A percentile compares a stretch with the other conserved stretches of the same genome.
Conservation (phyloP, 2,888 invertebrate genomes). For the Tetragonula carbonaria region DNA sequence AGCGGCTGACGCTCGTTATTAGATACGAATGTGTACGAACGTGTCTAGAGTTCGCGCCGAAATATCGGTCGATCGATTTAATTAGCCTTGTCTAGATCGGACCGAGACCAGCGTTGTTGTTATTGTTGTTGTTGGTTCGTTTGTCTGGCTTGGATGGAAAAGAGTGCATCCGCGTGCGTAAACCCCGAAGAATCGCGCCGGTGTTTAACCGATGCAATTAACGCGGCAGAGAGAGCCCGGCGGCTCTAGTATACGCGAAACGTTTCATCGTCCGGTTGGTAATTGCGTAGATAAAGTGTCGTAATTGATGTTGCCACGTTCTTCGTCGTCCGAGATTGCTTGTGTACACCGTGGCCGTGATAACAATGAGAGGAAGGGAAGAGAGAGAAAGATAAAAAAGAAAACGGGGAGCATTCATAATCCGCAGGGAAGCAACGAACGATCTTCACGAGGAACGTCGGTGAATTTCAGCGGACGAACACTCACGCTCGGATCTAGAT, state of each 20-base stretch:
- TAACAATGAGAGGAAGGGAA: slow-evolving; percentile 39
- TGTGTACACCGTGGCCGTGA: slow-evolving; percentile 41
- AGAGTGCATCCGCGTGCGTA: neutral
- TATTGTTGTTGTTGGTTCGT: neutral
- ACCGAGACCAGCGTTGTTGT: slow-evolving; percentile 32
- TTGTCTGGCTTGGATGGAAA: neutral
- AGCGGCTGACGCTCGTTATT: slow-evolving; percentile 53
- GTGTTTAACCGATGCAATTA: slow-evolving; percentile 46
- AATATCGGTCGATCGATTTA: slow-evolving; percentile 69
- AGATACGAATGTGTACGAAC: slow-evolving; percentile 61
- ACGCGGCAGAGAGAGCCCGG: slow-evolving; percentile 6
- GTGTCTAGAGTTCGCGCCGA: slow-evolving; percentile 61
- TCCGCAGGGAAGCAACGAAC: slow-evolving; percentile 17
- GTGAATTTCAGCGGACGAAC: slow-evolving; percentile 18
- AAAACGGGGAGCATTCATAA: slow-evolving; percentile 34
- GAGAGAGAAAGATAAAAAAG: neutral
- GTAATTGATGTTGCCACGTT: slow-evolving; percentile 55
- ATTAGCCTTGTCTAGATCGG: slow-evolving; percentile 58
- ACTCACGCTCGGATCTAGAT: slow-evolving; percentile 1
- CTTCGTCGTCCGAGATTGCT: slow-evolving; percentile 55
- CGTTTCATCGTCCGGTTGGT: slow-evolving; percentile 40
- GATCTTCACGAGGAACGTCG: slow-evolving; percentile 6
- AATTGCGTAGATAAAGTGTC: slow-evolving; percentile 60
- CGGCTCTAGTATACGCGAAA: slow-evolving; percentile 10
- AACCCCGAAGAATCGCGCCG: slow-evolving; percentile 20